These are phyloP conservation scores for Drusus annulatus DNA, from an alignment of 1,140 invertebrate genomes.

Conservation along the genomic window DNA sequence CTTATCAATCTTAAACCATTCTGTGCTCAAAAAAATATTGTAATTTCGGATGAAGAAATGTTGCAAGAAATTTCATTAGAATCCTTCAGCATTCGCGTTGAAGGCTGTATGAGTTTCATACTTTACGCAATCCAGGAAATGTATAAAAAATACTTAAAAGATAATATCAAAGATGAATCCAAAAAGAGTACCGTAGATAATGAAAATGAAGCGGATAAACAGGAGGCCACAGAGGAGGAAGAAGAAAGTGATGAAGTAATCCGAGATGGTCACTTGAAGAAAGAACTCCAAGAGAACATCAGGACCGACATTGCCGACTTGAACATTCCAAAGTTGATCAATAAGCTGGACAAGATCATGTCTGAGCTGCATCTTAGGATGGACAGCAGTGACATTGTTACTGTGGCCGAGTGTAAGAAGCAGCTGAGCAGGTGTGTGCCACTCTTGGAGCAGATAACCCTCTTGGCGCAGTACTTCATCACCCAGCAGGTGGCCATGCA, in stretches of 20 bases:
- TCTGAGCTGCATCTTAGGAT: slow-evolving; percentile 37
- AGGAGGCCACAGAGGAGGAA: slow-evolving; percentile 65
- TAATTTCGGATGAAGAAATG: slow-evolving; percentile 19
- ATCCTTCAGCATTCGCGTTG: slow-evolving; percentile 66
- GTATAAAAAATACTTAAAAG: slow-evolving; percentile 75
- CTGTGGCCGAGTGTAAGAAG: slow-evolving; percentile 55
- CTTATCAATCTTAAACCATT: not conserved
- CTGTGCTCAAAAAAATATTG: not conserved
- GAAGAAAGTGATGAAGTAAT: slow-evolving; percentile 67
- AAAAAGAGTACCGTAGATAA: slow-evolving; percentile 39
- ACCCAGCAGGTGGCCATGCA: slow-evolving; percentile 83
- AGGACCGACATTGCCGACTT: slow-evolving; percentile 73
- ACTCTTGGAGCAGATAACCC: slow-evolving; percentile 84
- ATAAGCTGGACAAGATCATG: slow-evolving; percentile 64
- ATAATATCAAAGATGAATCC: not conserved
- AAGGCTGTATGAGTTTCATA: slow-evolving; percentile 74
- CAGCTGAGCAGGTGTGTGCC: slow-evolving; percentile 71
- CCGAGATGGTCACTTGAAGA: slow-evolving; percentile 77
- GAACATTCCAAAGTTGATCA: slow-evolving; percentile 67
- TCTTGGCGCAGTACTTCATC: slow-evolving; percentile 85
- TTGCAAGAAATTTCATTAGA: slow-evolving; percentile 30
- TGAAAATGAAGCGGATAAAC: slow-evolving; percentile 65
- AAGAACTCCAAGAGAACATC: slow-evolving; percentile 75
- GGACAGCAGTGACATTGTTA: slow-evolving; percentile 5
- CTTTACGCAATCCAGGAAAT: slow-evolving; percentile 79